phyloP scores from a whole-genome alignment of 2,888 invertebrate genomes.

The Neoitamus cyanurus region DNA sequence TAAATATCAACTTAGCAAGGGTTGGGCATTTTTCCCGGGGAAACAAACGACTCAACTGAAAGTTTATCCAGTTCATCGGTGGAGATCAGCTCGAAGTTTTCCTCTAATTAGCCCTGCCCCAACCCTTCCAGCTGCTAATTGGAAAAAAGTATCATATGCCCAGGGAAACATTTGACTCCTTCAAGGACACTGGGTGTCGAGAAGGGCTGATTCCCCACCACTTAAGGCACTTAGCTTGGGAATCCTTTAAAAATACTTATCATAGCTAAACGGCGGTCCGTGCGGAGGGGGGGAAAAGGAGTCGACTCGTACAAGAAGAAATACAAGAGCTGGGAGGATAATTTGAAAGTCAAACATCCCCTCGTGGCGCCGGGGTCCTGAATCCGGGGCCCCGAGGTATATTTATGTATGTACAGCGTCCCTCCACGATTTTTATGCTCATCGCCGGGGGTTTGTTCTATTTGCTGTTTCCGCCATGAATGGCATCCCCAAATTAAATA shows the following conservation, averaged over 20 bases:
- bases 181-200: slow-evolving; percentile 27
- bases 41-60: slow-evolving; percentile 5
- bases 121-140: slow-evolving; percentile 40
- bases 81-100: slow-evolving; percentile 16
- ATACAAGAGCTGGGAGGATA: slow-evolving; percentile 50
- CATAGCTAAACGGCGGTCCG: neutral
- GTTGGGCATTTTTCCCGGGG: slow-evolving; percentile 3
- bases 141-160: slow-evolving; percentile 37
- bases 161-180: neutral
- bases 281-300: neutral
- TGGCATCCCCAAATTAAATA: slow-evolving; percentile 49
- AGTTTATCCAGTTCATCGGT: neutral
- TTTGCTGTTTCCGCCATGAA: slow-evolving; percentile 42
- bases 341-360: slow-evolving; percentile 57
- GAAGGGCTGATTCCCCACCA: slow-evolving; percentile 24
- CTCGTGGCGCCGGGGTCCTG: slow-evolving; percentile 33
- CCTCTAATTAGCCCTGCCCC: slow-evolving; percentile 10
- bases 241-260: slow-evolving; percentile 34
- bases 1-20: slow-evolving; percentile 24
- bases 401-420: neutral
- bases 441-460: slow-evolving; percentile 25
- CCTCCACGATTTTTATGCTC: slow-evolving; percentile 30
- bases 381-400: neutral
- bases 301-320: neutral
- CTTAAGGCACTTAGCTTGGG: slow-evolving; percentile 17